These are phyloP conservation scores for Nothobranchius furzeri DNA, from an alignment of 2,113 vertebrate genomes.

Conservation along the genomic window DNA sequence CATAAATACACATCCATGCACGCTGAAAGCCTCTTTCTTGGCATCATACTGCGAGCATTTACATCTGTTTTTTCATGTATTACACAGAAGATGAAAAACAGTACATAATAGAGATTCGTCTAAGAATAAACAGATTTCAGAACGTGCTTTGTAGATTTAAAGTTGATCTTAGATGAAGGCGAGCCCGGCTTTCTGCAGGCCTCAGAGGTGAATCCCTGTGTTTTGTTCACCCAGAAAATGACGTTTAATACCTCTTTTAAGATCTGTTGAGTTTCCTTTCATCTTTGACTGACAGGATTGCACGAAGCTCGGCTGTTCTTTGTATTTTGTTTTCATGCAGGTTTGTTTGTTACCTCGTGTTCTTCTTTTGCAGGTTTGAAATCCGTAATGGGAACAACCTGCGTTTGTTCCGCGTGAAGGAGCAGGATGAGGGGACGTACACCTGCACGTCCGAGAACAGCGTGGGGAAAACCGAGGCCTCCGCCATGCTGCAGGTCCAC, in stretches of 20 bases:
- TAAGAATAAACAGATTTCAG: background rate
- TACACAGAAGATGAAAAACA: background rate
- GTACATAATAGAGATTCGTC: background rate
- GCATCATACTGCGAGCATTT: background rate
- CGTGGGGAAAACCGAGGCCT: constrained; percentile 95
- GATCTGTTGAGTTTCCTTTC: background rate
- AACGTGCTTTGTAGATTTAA: too few relatives aligned
- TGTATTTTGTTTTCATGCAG: background rate
- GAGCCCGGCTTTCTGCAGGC: background rate
- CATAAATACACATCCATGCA: background rate
- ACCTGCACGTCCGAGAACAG: constrained; percentile 97
- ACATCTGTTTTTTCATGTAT: background rate
- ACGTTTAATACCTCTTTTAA: background rate
- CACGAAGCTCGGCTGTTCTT: too few relatives aligned
- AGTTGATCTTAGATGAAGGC: too few relatives aligned
- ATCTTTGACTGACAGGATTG: background rate
- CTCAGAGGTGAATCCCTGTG: background rate
- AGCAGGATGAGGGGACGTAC: constrained; percentile 92
- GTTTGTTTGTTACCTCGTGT: constrained; percentile 7
- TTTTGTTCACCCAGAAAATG: background rate
- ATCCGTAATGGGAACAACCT: constrained; percentile 93
- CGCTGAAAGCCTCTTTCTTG: background rate
- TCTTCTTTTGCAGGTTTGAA: constrained; percentile 85
- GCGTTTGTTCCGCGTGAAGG: constrained; percentile 87
- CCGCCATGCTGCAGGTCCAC: constrained; percentile 92